Evolutionary conservation across 2,888 invertebrate genomes (phyloP).

Genomic region (Furcula furcula): DNA sequence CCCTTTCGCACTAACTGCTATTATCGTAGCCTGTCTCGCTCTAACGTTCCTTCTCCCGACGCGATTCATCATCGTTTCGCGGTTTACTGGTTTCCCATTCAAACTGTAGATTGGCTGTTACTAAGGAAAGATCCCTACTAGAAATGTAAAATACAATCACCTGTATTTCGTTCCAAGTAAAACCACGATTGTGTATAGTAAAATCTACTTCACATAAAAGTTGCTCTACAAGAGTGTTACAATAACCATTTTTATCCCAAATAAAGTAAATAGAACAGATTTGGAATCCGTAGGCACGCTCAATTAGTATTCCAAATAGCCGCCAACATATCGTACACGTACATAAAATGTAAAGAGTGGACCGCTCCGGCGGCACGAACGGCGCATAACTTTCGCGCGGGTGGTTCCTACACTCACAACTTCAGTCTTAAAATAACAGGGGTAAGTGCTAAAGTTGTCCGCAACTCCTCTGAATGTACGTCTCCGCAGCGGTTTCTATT

Average conservation of each 20-base stretch:
- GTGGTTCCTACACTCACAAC: slow-evolving; percentile 48
- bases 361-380: slow-evolving; percentile 74
- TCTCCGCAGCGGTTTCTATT: slow-evolving; percentile 74
- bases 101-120: slow-evolving; percentile 50
- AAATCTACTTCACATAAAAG: slow-evolving; percentile 13
- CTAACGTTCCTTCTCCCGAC: slow-evolving; percentile 61
- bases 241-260: slow-evolving; percentile 19
- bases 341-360: slow-evolving; percentile 80
- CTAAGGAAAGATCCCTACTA: slow-evolving; percentile 35
- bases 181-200: background rate
- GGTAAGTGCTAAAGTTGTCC: slow-evolving; percentile 68
- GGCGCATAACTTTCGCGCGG: slow-evolving; percentile 68
- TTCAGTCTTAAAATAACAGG: slow-evolving; percentile 61
- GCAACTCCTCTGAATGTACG: slow-evolving; percentile 53
- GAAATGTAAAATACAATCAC: slow-evolving; percentile 30
- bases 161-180: slow-evolving; percentile 8
- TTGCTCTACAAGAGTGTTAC: slow-evolving; percentile 25
- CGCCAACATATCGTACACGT: slow-evolving; percentile 76
- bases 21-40: slow-evolving; percentile 46
- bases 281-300: slow-evolving; percentile 57
- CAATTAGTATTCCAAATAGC: slow-evolving; percentile 81
- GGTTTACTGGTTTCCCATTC: slow-evolving; percentile 79
- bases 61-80: slow-evolving; percentile 82
- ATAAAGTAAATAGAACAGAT: slow-evolving; percentile 56
- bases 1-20: slow-evolving; percentile 42